Percentiles rank a stretch among this genome's conserved stretches.
Evolutionary conservation across 2,888 invertebrate species (phyloP).

Genomic region (Cancer borealis): DNA sequence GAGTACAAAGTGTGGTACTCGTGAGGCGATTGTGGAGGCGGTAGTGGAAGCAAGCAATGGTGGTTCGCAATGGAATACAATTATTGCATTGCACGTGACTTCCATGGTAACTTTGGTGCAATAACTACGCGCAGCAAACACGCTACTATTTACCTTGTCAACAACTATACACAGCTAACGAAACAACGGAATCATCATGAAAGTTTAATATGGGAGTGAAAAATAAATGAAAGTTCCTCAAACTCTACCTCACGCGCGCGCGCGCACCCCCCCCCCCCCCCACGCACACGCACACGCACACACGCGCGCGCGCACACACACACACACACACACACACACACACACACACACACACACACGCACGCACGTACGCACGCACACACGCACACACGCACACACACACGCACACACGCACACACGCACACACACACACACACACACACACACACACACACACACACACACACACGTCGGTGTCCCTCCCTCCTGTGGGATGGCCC

Average conservation of each 20-base stretch:
- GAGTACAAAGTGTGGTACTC: not conserved
- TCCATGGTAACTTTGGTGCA: not conserved
- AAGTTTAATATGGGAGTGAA: not conserved
- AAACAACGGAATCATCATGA: not conserved
- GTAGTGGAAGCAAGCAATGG: no score
- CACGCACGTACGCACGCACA: no score
- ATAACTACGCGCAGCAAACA: not conserved
- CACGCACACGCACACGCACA: no score
- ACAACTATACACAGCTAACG: not conserved
- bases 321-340: no score
- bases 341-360: no score
- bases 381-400: no score
- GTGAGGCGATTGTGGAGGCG: not conserved
- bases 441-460: not conserved
- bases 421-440: not conserved
- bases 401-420: no score
- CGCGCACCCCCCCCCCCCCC: not conserved
- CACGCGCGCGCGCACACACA: no score
- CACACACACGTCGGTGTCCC: not conserved
- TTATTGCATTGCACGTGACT: not conserved
- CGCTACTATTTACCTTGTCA: not conserved
- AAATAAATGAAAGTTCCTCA: not conserved
- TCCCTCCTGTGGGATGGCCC: slow-evolving; percentile 6
- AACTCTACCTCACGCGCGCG: not conserved
- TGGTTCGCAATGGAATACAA: not conserved